A percentile compares a stretch with the other conserved stretches of the same genome.
phyloP scores from a whole-genome alignment of 2,888 invertebrate species.

The Macaria liturata region DNA sequence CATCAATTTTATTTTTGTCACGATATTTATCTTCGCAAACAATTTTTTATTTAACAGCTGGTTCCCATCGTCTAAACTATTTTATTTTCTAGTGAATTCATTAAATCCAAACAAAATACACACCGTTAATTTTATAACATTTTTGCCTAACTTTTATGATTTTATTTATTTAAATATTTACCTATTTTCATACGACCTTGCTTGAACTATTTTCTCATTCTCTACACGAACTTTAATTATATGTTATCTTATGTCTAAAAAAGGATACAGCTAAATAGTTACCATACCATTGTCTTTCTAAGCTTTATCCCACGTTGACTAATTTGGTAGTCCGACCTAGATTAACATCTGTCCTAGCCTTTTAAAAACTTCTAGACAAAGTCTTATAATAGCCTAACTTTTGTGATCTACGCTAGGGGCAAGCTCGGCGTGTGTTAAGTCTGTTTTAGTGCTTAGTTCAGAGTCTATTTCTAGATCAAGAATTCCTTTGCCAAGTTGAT shows the following conservation, averaged over 20 bases:
- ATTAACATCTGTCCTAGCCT: slow-evolving; percentile 27
- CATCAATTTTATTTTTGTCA: slow-evolving; percentile 25
- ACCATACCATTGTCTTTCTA: slow-evolving; percentile 31
- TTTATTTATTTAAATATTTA: no score
- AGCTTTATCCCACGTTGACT: slow-evolving; percentile 13
- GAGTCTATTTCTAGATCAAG: slow-evolving; percentile 26
- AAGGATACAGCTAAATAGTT: slow-evolving; percentile 22
- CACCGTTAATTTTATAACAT: no score
- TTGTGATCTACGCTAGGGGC: slow-evolving; percentile 22
- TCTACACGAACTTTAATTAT: background rate
- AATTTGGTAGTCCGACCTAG: slow-evolving; percentile 29
- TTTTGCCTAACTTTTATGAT: no score
- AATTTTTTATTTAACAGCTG: no score
- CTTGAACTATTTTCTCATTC: no score
- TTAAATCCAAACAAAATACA: no score
- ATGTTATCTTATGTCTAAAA: slow-evolving; percentile 10
- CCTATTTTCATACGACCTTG: no score
- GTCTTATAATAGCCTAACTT: slow-evolving; percentile 7
- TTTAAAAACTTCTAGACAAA: slow-evolving; percentile 9
- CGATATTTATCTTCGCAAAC: slow-evolving; percentile 20
- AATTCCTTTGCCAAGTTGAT: slow-evolving; percentile 22
- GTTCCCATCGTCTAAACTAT: no score
- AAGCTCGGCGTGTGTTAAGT: slow-evolving; percentile 24
- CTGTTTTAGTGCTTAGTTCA: slow-evolving; percentile 25
- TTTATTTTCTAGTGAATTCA: no score